Evolutionary conservation across 2,797 vertebrate genomes (phyloP).

Genomic region (Apogon talboti): DNA sequence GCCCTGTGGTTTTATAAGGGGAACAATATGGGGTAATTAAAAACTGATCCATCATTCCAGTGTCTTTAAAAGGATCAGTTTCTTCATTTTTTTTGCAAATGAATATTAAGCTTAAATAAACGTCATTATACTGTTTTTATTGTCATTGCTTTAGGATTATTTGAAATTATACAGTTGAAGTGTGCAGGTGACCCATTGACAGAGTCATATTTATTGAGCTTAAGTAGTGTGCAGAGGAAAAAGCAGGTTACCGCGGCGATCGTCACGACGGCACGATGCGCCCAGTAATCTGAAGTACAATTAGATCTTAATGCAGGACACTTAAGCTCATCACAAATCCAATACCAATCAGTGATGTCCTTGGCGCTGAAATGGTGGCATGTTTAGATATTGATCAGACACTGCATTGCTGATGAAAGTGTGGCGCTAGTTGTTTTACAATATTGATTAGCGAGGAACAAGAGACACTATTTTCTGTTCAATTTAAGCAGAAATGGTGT

Average conservation of each 20-base stretch:
- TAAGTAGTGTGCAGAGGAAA: conserved; percentile 27
- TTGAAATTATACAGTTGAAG: too few species aligned
- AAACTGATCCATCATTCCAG: neutral
- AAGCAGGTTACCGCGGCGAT: conserved; percentile 38
- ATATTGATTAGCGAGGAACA: conserved; percentile 72
- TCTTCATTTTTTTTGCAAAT: neutral
- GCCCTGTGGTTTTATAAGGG: neutral
- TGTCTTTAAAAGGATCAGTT: neutral
- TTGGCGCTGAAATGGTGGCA: conserved; percentile 76
- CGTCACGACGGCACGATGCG: conserved; percentile 40
- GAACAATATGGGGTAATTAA: conserved; percentile 17
- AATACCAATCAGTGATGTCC: conserved; percentile 84
- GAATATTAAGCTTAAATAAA: too few species aligned
- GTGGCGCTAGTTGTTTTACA: conserved; percentile 75
- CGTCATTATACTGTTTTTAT: too few species aligned
- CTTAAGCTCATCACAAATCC: conserved; percentile 83
- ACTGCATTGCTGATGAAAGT: conserved; percentile 64
- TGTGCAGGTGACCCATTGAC: neutral
- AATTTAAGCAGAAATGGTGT: conserved; percentile 24
- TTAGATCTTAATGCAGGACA: conserved; percentile 77
- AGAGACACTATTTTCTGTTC: conserved; percentile 57
- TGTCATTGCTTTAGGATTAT: too few species aligned
- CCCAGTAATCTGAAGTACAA: conserved; percentile 75
- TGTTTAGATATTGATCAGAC: conserved; percentile 80
- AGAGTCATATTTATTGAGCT: conserved; percentile 3